phyloP scores from a whole-genome alignment of 92 coral and sea anemone species.

The Metridium senile region DNA sequence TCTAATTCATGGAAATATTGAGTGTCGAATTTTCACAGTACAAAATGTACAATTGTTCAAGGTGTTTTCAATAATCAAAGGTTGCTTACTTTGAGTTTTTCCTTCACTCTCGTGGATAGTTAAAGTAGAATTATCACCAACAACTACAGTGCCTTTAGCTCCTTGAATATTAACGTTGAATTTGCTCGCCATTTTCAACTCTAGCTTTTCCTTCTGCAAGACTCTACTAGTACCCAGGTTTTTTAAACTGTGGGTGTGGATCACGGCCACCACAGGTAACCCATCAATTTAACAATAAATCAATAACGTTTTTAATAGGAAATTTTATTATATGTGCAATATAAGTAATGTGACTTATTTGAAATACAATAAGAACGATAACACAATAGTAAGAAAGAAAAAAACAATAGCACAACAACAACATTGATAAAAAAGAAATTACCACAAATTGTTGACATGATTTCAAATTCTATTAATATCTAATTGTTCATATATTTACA shows the following conservation, averaged over 20 bases:
- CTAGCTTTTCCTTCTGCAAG: neutral
- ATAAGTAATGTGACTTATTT: no score
- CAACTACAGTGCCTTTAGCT: constrained; percentile 35
- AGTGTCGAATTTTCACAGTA: no score
- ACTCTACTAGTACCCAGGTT: neutral
- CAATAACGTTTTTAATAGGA: neutral
- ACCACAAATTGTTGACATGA: no score
- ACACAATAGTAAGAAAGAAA: no score
- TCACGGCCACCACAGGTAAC: constrained; percentile 9
- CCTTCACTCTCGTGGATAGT: constrained; percentile 4
- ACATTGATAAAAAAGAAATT: no score
- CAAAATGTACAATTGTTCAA: neutral
- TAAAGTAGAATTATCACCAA: constrained; percentile 56
- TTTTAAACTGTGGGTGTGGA: neutral
- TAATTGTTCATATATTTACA: no score
- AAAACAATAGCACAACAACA: no score
- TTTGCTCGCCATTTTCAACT: constrained; percentile 48
- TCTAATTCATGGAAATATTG: neutral
- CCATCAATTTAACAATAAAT: neutral
- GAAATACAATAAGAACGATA: no score
- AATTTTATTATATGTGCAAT: no score
- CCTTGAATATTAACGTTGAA: constrained; percentile 34
- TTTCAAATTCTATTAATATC: no score
- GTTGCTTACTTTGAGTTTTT: neutral
- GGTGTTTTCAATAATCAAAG: no score